phyloP scores from a whole-genome alignment of 2,797 vertebrate species.

The Trichosurus vulpecula region DNA sequence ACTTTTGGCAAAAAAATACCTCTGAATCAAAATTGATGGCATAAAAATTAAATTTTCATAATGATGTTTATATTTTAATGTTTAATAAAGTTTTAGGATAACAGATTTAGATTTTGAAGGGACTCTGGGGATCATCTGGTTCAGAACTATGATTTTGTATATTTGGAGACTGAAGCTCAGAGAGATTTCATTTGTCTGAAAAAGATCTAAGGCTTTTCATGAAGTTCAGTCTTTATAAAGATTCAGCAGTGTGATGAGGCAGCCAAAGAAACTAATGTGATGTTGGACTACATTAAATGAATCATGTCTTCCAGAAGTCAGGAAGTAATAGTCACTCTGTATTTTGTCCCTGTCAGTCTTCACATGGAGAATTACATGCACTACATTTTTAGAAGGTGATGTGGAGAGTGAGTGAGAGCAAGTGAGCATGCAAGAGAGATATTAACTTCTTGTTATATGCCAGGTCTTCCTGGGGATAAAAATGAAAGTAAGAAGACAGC shows the following conservation, averaged over 20 bases:
- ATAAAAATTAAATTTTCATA: neutral
- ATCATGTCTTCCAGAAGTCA: neutral
- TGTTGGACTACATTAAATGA: neutral
- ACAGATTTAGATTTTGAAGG: neutral
- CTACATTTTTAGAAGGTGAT: too few relatives aligned
- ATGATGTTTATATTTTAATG: neutral
- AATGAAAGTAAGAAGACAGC: neutral
- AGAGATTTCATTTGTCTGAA: neutral
- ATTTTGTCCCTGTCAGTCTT: neutral
- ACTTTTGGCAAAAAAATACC: neutral
- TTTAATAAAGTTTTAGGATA: neutral
- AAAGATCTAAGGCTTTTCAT: neutral
- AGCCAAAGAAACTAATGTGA: neutral
- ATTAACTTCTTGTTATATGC: too few relatives aligned
- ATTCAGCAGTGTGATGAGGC: neutral
- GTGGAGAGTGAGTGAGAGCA: too few relatives aligned
- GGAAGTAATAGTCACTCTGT: neutral
- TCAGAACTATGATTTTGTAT: neutral
- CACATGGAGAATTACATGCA: neutral
- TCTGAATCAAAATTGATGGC: neutral
- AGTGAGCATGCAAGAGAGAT: rapidly evolving
- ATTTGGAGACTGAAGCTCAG: neutral
- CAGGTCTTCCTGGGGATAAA: neutral
- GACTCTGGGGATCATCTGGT: neutral
- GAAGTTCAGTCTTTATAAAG: neutral